These are phyloP conservation scores for Mimumesa dahlbomi DNA, from an alignment of 2,888 invertebrate species.

Conservation along the genomic window DNA sequence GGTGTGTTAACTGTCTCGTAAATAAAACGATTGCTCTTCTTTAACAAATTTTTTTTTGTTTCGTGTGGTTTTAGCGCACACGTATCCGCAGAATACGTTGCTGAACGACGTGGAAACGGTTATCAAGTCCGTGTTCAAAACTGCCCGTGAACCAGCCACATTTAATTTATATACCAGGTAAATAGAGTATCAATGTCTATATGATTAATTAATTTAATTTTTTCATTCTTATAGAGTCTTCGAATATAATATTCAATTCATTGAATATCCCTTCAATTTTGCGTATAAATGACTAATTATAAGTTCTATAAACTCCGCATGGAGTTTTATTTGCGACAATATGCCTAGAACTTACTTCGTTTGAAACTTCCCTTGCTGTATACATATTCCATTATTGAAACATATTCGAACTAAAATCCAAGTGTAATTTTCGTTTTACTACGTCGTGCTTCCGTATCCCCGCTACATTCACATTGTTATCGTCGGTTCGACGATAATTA, in stretches of 20 bases:
- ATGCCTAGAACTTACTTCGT: no score
- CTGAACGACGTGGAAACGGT: constrained; percentile 68
- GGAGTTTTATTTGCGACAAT: no score
- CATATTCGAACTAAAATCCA: no score
- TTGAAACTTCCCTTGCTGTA: no score
- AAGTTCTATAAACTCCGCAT: no score
- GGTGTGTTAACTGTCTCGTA: background rate
- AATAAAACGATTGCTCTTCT: background rate
- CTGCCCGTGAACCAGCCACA: constrained; percentile 66
- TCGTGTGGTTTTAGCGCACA: constrained; percentile 54
- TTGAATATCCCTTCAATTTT: background rate
- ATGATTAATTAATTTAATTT: background rate
- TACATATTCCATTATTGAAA: no score
- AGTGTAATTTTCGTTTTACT: no score
- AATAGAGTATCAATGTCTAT: background rate
- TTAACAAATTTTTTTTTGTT: constrained; percentile 17
- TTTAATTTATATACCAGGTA: constrained; percentile 75
- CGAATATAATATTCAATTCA: no score
- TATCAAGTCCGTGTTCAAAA: constrained; percentile 62
- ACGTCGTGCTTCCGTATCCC: no score
- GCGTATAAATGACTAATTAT: no score
- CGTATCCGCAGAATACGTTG: constrained; percentile 66
- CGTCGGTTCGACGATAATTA: no score
- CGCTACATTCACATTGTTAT: no score
- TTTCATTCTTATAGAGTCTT: background rate